A percentile compares a stretch with the other conserved stretches of the same genome.
phyloP scores from a whole-genome alignment of 2,888 invertebrate genomes.

The Platypus cylindrus region DNA sequence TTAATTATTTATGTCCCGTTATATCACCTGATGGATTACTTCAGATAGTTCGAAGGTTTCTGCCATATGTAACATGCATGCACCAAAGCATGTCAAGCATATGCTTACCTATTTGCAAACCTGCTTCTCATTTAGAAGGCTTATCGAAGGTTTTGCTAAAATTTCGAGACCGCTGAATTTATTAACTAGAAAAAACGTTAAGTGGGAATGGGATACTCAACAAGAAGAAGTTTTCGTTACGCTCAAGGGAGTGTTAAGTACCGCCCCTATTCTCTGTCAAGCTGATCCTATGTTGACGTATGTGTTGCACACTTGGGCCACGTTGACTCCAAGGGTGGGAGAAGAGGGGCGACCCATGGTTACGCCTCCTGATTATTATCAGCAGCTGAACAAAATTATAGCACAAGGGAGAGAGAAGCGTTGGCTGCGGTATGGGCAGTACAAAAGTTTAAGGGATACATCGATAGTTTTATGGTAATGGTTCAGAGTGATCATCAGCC shows the following conservation, averaged over 20 bases:
- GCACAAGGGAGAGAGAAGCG: slow-evolving; percentile 20
- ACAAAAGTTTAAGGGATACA: slow-evolving; percentile 26
- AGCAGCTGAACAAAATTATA: slow-evolving; percentile 19
- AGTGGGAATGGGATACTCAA: neutral
- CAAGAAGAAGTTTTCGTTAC: slow-evolving; percentile 9
- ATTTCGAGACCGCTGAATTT: slow-evolving; percentile 1
- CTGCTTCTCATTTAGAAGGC: slow-evolving; percentile 5
- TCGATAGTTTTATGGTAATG: slow-evolving; percentile 27
- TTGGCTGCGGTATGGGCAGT: slow-evolving; percentile 25
- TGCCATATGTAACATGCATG: neutral
- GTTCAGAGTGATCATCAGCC: slow-evolving; percentile 36
- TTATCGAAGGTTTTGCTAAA: slow-evolving; percentile 1
- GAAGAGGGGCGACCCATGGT: slow-evolving; percentile 18
- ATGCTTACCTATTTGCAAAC: slow-evolving; percentile 17
- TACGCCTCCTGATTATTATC: slow-evolving; percentile 21
- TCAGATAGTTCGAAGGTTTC: neutral
- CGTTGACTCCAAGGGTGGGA: slow-evolving; percentile 17
- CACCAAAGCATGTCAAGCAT: slow-evolving; percentile 11
- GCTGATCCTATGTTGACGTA: slow-evolving; percentile 16
- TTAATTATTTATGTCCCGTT: too few species aligned
- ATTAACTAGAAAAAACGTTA: neutral
- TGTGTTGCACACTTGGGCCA: slow-evolving; percentile 17
- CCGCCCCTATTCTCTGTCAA: slow-evolving; percentile 18
- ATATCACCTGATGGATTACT: slow-evolving; percentile 12
- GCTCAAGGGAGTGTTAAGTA: slow-evolving; percentile 13